These are phyloP conservation scores for Trypoxylus dichotomus DNA, from an alignment of 1,140 invertebrate species.

Conservation along the genomic window DNA sequence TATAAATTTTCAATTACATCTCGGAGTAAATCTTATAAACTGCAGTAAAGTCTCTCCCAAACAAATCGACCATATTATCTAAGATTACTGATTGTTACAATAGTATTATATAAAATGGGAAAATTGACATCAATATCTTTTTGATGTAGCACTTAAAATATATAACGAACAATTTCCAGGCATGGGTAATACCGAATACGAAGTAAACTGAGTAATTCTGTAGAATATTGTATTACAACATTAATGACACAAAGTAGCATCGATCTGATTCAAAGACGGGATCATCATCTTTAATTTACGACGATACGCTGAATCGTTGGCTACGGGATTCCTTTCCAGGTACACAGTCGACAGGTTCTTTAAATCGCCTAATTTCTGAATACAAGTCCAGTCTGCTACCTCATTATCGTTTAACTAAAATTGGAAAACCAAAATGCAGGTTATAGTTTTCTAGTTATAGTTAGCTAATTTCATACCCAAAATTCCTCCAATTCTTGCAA, in stretches of 20 bases:
- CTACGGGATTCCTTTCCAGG: constrained; percentile 89
- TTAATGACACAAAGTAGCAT: constrained; percentile 87
- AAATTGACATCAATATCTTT: not conserved
- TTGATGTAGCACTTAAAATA: not conserved
- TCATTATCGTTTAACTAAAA: constrained; percentile 90
- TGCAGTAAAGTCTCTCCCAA: not conserved
- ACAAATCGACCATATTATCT: not conserved
- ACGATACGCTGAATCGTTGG: constrained; percentile 82
- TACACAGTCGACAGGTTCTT: constrained; percentile 88
- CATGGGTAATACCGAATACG: not conserved
- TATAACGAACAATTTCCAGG: not conserved
- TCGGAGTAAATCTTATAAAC: not conserved
- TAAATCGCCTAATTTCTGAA: constrained; percentile 75
- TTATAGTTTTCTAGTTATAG: not conserved
- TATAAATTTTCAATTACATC: not conserved
- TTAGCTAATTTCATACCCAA: constrained; percentile 71
- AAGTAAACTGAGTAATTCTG: not conserved
- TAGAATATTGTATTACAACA: not conserved
- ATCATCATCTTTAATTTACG: constrained; percentile 90
- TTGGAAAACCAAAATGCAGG: constrained; percentile 35
- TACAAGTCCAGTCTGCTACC: constrained; percentile 81
- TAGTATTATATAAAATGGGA: not conserved
- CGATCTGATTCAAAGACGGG: constrained; percentile 88
- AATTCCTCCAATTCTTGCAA: constrained; percentile 83
- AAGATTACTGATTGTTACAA: not conserved